Percentiles rank a stretch among this genome's conserved stretches.
Conservation (phyloP, 2,888 invertebrate species). For the Chrysotoxum bicinctum region DNA sequence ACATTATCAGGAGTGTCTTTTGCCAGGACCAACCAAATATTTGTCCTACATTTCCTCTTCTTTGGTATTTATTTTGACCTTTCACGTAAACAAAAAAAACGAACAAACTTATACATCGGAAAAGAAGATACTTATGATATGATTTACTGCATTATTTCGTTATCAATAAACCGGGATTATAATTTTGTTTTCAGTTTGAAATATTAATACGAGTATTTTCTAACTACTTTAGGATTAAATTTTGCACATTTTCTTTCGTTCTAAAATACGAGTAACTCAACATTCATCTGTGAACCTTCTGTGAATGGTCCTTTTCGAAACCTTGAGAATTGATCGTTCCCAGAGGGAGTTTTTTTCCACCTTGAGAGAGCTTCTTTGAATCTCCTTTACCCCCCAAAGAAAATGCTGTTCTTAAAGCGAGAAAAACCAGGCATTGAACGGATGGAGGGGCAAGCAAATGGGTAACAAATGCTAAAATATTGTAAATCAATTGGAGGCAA, state of each 20-base stretch:
- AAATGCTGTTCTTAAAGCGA: background rate
- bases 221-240: slow-evolving; percentile 22
- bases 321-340: slow-evolving; percentile 12
- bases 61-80: background rate
- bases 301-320: background rate
- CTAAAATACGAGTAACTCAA: too few relatives aligned
- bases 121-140: background rate
- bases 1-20: slow-evolving; percentile 55
- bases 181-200: background rate
- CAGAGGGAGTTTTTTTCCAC: background rate
- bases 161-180: background rate
- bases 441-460: slow-evolving; percentile 37
- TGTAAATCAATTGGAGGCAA: slow-evolving; percentile 79
- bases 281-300: slow-evolving; percentile 40
- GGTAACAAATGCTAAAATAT: slow-evolving; percentile 78
- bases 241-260: too few relatives aligned
- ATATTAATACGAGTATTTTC: slow-evolving; percentile 7
- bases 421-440: background rate
- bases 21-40: slow-evolving; percentile 59
- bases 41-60: slow-evolving; percentile 44
- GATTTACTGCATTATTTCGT: slow-evolving; percentile 22
- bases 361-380: background rate
- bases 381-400: background rate
- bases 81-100: background rate
- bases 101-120: background rate